A percentile compares a stretch with the other conserved stretches of the same genome.
Evolutionary conservation across 2,113 vertebrate species (phyloP).

Genomic region (Scopus umbretta): DNA sequence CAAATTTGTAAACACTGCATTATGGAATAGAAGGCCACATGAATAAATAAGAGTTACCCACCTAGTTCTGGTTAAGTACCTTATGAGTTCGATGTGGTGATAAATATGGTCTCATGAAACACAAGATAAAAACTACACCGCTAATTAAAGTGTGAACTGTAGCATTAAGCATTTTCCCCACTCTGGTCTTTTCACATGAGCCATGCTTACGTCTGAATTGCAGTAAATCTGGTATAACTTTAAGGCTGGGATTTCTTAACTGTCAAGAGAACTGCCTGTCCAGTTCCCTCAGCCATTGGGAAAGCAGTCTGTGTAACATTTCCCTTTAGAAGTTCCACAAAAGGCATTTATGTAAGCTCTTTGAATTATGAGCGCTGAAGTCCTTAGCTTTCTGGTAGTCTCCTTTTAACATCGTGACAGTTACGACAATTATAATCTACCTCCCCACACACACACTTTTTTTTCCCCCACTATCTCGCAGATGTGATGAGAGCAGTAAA

Average conservation of each 20-base stretch:
- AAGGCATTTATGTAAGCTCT: not conserved
- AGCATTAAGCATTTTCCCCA: not conserved
- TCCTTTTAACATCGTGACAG: not conserved
- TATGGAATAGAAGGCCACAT: not conserved
- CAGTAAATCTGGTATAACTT: not conserved
- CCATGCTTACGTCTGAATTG: not conserved
- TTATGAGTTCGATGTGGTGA: not conserved
- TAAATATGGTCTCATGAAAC: not conserved
- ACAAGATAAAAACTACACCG: not conserved
- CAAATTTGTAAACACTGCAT: not conserved
- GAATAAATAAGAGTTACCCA: not conserved
- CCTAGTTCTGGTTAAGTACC: not conserved
- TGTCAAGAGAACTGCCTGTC: not conserved
- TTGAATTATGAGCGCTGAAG: not conserved
- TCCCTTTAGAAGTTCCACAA: not conserved
- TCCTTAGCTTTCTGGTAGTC: not conserved
- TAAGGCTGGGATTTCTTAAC: not conserved
- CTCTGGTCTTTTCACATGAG: not conserved
- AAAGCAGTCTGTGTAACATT: not conserved
- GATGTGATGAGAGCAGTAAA: not conserved
- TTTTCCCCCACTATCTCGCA: not conserved
- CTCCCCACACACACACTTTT: fast-evolving
- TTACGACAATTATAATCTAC: not conserved
- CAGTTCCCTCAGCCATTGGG: not conserved
- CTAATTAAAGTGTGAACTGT: not conserved